phyloP scores from a whole-genome alignment of 2,797 vertebrate species.

The Sebastes alutus region DNA sequence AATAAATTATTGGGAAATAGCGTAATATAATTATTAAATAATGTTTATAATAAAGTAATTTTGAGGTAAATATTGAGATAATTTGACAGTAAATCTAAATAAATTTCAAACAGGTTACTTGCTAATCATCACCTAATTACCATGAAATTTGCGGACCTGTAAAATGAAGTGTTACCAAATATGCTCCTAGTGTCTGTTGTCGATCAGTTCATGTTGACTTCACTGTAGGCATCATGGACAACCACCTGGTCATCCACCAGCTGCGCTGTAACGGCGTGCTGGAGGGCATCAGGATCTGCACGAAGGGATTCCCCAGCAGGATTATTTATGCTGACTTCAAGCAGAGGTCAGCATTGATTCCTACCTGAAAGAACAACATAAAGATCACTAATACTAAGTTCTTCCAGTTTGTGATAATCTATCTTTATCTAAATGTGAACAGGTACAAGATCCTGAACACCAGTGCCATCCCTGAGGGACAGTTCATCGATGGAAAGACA shows the following conservation, averaged over 20 bases:
- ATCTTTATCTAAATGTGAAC: not conserved
- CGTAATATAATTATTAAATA: too few species aligned
- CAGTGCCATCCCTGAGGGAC: constrained; percentile 87
- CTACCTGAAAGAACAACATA: not conserved
- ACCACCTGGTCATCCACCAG: constrained; percentile 73
- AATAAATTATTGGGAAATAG: too few species aligned
- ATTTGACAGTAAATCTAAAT: too few species aligned
- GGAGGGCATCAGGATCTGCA: constrained; percentile 89
- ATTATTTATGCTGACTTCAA: constrained; percentile 80
- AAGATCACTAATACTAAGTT: not conserved
- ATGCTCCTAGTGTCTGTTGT: not conserved
- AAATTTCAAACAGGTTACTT: too few species aligned
- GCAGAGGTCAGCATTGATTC: constrained; percentile 77
- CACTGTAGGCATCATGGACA: constrained; percentile 66
- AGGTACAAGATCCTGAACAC: constrained; percentile 85
- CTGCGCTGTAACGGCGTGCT: constrained; percentile 76
- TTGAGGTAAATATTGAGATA: too few species aligned
- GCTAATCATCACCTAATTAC: too few species aligned
- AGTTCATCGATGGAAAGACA: constrained; percentile 91
- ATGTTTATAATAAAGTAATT: too few species aligned
- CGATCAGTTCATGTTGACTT: not conserved
- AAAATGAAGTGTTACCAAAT: too few species aligned
- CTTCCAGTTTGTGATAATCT: not conserved
- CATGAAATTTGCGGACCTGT: too few species aligned
- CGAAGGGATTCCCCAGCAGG: constrained; percentile 89